Percentiles rank a stretch among this genome's conserved stretches.
Conservation (phyloP, 1,140 invertebrate genomes). For the Pectinophora gossypiella region DNA sequence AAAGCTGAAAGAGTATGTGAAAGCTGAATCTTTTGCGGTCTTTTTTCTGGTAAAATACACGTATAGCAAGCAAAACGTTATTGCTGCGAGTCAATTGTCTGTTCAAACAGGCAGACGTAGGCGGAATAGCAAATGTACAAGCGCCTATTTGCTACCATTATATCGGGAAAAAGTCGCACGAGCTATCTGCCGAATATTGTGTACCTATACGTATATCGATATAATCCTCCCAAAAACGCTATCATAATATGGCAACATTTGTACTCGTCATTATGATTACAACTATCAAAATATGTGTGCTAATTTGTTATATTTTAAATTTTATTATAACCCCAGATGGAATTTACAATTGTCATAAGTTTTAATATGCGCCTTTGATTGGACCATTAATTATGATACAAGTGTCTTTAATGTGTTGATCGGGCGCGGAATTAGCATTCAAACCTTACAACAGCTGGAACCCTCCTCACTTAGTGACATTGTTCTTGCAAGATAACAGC, state of each 20-base stretch:
- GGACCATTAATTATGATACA: not conserved
- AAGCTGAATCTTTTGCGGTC: too few relatives aligned
- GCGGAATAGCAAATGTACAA: conserved; percentile 29
- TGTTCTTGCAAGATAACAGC: not conserved
- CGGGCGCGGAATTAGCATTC: not conserved
- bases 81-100: conserved; percentile 31
- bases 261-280: too few relatives aligned
- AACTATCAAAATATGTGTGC: too few relatives aligned
- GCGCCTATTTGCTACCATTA: conserved; percentile 20
- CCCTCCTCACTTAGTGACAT: too few relatives aligned
- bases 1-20: too few relatives aligned
- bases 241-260: too few relatives aligned
- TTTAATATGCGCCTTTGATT: not conserved
- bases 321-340: too few relatives aligned
- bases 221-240: not conserved
- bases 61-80: too few relatives aligned
- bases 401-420: not conserved
- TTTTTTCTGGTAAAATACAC: too few relatives aligned
- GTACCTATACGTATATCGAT: not conserved
- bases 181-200: not conserved
- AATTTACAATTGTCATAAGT: not conserved
- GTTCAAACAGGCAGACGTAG: conserved; percentile 29
- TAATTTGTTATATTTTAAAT: too few relatives aligned
- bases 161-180: conserved; percentile 6
- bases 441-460: not conserved